These are phyloP conservation scores for Scarus forsteni DNA, from an alignment of 2,797 vertebrate species.

Conservation along the genomic window DNA sequence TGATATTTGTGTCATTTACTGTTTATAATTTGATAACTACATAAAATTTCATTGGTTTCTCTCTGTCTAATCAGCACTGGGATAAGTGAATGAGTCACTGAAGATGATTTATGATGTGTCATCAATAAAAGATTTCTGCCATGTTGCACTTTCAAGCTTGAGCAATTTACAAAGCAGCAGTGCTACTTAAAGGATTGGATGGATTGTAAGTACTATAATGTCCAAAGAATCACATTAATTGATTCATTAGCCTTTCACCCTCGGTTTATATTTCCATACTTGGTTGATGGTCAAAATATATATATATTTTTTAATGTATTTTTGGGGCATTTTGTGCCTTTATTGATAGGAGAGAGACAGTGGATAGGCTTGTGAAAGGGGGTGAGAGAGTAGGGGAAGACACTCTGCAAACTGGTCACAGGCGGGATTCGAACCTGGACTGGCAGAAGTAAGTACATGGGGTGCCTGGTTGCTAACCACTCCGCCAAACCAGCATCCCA, in stretches of 20 bases:
- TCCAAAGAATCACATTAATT: not conserved
- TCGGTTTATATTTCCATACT: too few relatives aligned
- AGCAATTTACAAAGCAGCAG: not conserved
- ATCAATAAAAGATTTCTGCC: not conserved
- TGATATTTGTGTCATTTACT: not conserved
- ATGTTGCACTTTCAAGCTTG: not conserved
- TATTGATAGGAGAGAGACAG: too few relatives aligned
- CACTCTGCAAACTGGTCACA: too few relatives aligned
- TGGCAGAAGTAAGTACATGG: too few relatives aligned
- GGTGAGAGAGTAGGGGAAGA: too few relatives aligned
- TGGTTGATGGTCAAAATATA: too few relatives aligned
- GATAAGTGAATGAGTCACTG: not conserved
- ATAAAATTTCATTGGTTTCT: not conserved
- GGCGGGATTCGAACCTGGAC: too few relatives aligned
- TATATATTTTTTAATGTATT: too few relatives aligned
- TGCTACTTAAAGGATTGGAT: not conserved
- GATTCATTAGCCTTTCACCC: not conserved
- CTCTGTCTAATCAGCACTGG: not conserved
- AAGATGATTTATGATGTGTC: not conserved
- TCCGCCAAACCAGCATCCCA: too few relatives aligned
- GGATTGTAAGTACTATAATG: not conserved
- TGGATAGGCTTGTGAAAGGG: too few relatives aligned
- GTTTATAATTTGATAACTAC: not conserved
- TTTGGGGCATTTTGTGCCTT: too few relatives aligned
- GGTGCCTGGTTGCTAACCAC: too few relatives aligned